Evolutionary conservation across 2,888 invertebrate genomes (phyloP).

Genomic region (Lobophora halterata): DNA sequence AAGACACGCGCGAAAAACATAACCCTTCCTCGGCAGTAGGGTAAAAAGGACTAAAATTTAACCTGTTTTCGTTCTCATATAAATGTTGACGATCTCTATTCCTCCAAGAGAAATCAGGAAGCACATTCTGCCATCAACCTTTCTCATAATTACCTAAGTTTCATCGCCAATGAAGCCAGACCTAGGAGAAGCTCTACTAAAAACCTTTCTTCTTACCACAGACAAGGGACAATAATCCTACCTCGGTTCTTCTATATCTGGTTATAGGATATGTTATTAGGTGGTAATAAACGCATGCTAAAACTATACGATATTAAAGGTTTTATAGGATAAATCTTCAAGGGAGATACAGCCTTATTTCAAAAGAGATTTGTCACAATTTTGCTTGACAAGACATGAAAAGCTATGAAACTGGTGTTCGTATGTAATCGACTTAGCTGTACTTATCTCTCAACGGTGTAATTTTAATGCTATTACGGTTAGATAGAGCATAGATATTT

Average conservation of each 20-base stretch:
- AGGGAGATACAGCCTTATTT: conserved; percentile 5
- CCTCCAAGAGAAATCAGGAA: conserved; percentile 5
- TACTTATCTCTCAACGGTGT: conserved; percentile 3
- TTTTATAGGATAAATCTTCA: not conserved
- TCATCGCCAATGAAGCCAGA: conserved; percentile 7
- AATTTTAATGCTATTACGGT: conserved; percentile 11
- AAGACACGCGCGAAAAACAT: no score
- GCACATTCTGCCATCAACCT: conserved; percentile 4
- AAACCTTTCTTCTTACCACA: not conserved
- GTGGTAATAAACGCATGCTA: conserved; percentile 23
- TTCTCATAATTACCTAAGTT: conserved; percentile 18
- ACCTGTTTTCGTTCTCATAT: no score
- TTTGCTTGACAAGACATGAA: not conserved
- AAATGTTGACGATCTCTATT: not conserved
- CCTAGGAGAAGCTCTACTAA: conserved; percentile 1
- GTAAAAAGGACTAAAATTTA: no score
- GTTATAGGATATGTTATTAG: conserved; percentile 19
- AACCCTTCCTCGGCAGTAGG: no score
- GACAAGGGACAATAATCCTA: conserved; percentile 15
- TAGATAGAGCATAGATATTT: conserved; percentile 6
- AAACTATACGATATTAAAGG: conserved; percentile 14
- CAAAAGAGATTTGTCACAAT: not conserved
- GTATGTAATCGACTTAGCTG: no score
- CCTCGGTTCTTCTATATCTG: conserved; percentile 14
- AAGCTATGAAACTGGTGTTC: conserved; percentile 11